Evolutionary conservation across 2,888 invertebrate species (phyloP).

Genomic region (Ceraclea dissimilis): DNA sequence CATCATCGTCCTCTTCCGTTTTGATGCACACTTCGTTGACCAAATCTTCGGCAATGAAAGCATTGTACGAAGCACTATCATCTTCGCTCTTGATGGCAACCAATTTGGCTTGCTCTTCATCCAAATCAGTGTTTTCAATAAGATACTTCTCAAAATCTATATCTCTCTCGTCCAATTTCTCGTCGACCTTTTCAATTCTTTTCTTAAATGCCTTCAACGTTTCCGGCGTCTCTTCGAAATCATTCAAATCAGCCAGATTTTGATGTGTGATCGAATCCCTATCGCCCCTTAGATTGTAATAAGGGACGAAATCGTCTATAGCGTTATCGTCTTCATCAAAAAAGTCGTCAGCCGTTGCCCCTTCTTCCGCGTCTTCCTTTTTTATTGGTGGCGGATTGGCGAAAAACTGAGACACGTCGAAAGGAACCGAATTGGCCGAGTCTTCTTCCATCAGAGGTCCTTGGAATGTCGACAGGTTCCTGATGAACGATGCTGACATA

Average conservation of each 20-base stretch:
- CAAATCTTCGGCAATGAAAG: background rate
- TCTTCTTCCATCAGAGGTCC: conserved; percentile 27
- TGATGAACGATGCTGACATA: conserved; percentile 38
- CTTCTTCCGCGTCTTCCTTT: conserved; percentile 1
- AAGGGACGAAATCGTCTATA: conserved; percentile 42
- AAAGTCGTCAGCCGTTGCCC: conserved; percentile 28
- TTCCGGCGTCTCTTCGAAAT: conserved; percentile 43
- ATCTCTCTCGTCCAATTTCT: conserved; percentile 39
- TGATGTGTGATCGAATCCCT: conserved; percentile 47
- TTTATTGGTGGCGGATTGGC: conserved; percentile 30
- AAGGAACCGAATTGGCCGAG: conserved; percentile 29
- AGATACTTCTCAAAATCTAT: conserved; percentile 35
- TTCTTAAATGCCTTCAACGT: conserved; percentile 38
- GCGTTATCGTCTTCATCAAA: conserved; percentile 43
- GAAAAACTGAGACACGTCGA: conserved; percentile 44
- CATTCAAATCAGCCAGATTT: conserved; percentile 51
- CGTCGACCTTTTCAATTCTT: conserved; percentile 40
- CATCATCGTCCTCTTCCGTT: conserved; percentile 27
- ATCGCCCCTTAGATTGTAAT: conserved; percentile 30
- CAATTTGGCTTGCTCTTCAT: conserved; percentile 29
- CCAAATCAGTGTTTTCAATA: conserved; percentile 42
- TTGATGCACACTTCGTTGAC: conserved; percentile 33
- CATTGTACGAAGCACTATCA: background rate
- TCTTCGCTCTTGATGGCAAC: background rate
- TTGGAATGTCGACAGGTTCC: conserved; percentile 37